Evolutionary conservation across 2,888 invertebrate genomes (phyloP).

Genomic region (Papilio demoleus): DNA sequence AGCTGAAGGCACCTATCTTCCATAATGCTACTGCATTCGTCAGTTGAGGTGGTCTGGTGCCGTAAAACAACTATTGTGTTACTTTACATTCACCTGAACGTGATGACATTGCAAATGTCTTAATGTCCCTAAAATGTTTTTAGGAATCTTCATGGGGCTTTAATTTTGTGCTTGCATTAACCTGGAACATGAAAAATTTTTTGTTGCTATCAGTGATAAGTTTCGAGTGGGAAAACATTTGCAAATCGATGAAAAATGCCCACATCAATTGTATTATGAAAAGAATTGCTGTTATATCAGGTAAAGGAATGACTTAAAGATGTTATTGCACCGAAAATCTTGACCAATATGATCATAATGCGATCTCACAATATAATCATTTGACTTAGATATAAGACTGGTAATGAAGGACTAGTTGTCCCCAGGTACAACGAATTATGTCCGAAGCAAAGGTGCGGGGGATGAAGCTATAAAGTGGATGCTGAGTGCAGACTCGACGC

Average conservation of each 20-base stretch:
- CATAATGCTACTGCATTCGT: too few relatives aligned
- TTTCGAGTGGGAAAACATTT: constrained; percentile 14
- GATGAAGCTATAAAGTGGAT: too few relatives aligned
- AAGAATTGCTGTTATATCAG: not conserved
- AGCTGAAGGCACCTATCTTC: too few relatives aligned
- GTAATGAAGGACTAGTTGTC: not conserved
- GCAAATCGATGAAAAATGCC: not conserved
- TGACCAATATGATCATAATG: too few relatives aligned
- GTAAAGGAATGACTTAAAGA: too few relatives aligned
- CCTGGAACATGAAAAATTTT: not conserved
- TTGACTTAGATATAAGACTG: not conserved
- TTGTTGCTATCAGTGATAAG: not conserved
- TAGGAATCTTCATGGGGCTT: constrained; percentile 10
- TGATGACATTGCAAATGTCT: too few relatives aligned
- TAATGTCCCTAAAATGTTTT: not conserved
- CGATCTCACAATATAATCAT: not conserved
- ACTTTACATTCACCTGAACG: too few relatives aligned
- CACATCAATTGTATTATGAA: not conserved
- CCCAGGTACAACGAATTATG: not conserved
- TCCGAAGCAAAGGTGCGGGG: not conserved
- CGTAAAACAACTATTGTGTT: too few relatives aligned
- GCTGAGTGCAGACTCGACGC: not conserved
- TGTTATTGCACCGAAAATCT: too few relatives aligned
- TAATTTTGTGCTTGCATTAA: constrained; percentile 5
- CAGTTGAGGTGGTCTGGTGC: too few relatives aligned